Conservation (phyloP, 2,888 invertebrate species). For the Chaetoderma sp. region DNA sequence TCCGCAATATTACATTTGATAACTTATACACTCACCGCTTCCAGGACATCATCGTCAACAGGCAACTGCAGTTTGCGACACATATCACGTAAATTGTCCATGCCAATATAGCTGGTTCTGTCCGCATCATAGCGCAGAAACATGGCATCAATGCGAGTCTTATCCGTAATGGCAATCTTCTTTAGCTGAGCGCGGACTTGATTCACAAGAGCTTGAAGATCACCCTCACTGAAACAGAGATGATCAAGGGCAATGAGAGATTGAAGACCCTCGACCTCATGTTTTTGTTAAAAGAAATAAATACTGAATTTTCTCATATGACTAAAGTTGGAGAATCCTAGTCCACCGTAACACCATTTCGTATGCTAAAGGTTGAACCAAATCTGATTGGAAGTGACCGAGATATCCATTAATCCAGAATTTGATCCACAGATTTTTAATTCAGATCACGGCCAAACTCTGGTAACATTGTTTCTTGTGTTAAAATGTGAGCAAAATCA, state of each 20-base stretch:
- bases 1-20: too few species aligned
- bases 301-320: not conserved
- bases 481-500: too few species aligned
- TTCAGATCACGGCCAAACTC: too few species aligned
- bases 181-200: slow-evolving; percentile 68
- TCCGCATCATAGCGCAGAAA: slow-evolving; percentile 66
- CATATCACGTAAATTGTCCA: slow-evolving; percentile 63
- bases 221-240: slow-evolving; percentile 54
- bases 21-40: slow-evolving; percentile 63
- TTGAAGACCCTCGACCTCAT: too few species aligned
- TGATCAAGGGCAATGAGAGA: not conserved
- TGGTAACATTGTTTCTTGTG: too few species aligned
- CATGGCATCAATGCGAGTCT: slow-evolving; percentile 64
- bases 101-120: slow-evolving; percentile 63
- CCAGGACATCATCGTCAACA: slow-evolving; percentile 66
- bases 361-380: too few species aligned
- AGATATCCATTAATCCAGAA: too few species aligned
- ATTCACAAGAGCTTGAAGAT: slow-evolving; percentile 56
- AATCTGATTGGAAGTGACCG: too few species aligned
- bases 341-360: slow-evolving; percentile 11
- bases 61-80: slow-evolving; percentile 66
- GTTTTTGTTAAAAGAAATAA: too few species aligned
- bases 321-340: not conserved
- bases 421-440: too few species aligned
- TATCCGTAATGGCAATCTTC: slow-evolving; percentile 68